Evolutionary conservation across 2,797 vertebrate genomes (phyloP).

Genomic region (Furcifer pardalis): DNA sequence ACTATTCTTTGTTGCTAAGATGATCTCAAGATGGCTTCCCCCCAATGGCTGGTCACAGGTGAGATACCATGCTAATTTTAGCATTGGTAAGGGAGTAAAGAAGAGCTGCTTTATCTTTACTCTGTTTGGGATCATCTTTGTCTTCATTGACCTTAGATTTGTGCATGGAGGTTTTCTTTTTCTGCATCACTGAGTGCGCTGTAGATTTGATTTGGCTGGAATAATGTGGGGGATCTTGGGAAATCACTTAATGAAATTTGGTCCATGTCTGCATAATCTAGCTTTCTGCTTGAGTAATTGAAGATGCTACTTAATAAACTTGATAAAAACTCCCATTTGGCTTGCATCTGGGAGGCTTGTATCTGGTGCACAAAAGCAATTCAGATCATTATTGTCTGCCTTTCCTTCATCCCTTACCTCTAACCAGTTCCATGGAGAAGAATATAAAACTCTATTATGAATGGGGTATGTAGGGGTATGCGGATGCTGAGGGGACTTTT

Average conservation of each 20-base stretch:
- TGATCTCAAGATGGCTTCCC: neutral
- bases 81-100: neutral
- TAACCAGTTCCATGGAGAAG: constrained; percentile 58
- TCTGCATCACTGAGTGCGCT: constrained; percentile 38
- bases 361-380: constrained; percentile 56
- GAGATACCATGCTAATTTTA: neutral
- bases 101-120: neutral
- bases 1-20: neutral
- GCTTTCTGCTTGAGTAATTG: constrained; percentile 57
- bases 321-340: constrained; percentile 70
- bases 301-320: constrained; percentile 71
- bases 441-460: constrained; percentile 62
- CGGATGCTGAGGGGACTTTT: constrained; percentile 39
- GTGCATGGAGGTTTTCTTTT: neutral
- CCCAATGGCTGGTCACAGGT: neutral
- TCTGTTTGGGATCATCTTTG: neutral
- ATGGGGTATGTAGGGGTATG: neutral
- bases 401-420: constrained; percentile 33
- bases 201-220: constrained; percentile 49
- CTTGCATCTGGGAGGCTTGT: constrained; percentile 46
- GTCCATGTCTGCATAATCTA: constrained; percentile 56
- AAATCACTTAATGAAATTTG: constrained; percentile 66
- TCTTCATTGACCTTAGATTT: neutral
- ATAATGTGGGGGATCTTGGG: constrained; percentile 65
- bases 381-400: constrained; percentile 64